Conservation (phyloP, 92 coral and sea anemone genomes). For the Palythoa grandis region DNA sequence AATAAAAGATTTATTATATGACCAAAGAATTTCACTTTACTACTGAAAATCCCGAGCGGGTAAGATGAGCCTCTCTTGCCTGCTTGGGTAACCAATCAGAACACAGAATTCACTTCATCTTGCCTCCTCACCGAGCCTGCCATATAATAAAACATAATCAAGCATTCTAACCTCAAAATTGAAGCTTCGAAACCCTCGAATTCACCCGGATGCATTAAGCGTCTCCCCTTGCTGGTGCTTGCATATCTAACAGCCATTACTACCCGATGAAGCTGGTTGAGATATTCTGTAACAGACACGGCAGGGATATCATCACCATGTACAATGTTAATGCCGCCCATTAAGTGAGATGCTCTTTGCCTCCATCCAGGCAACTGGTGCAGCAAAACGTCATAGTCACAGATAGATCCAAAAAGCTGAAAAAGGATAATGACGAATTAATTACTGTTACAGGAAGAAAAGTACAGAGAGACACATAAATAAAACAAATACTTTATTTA, state of each 20-base stretch:
- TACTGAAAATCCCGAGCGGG: no score
- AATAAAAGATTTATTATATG: no score
- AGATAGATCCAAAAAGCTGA: slow-evolving; percentile 70
- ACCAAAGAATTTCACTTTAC: no score
- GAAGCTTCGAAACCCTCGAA: slow-evolving; percentile 61
- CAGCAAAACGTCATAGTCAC: slow-evolving; percentile 75
- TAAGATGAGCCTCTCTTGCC: no score
- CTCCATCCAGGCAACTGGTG: slow-evolving; percentile 78
- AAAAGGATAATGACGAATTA: not conserved
- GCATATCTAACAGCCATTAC: slow-evolving; percentile 66
- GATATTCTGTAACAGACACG: slow-evolving; percentile 74
- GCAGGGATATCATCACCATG: slow-evolving; percentile 60
- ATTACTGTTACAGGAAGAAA: no score
- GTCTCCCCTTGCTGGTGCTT: slow-evolving; percentile 50
- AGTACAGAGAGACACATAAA: no score
- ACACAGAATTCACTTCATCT: no score
- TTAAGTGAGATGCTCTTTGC: slow-evolving; percentile 56
- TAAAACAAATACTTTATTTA: no score
- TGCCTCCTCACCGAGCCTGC: no score
- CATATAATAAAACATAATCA: not conserved
- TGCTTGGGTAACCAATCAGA: no score
- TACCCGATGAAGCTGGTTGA: slow-evolving; percentile 72
- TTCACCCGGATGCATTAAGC: slow-evolving; percentile 63
- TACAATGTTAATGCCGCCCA: slow-evolving; percentile 67
- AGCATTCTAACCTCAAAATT: slow-evolving; percentile 50